Base-by-base conservation (phyloP, 2,888 invertebrate species). In the Margaritifera margaritifera region DNA sequence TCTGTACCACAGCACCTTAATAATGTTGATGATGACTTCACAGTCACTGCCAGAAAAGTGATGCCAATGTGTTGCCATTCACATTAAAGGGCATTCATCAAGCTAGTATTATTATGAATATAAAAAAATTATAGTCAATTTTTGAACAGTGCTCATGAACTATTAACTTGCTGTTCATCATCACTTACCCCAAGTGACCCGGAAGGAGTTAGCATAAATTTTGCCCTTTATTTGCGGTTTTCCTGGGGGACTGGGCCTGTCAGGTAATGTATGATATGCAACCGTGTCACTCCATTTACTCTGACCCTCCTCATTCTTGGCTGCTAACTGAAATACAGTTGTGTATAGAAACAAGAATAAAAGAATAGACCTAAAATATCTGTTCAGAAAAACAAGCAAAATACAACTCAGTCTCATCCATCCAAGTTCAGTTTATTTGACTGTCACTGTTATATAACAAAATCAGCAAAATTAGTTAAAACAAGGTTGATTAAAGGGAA, bases 281-380 rank as follows among this genome's bases (percentile, higher is more conserved):
- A 96, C 94, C 86, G 94, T 94, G 65, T 94, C 93, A 53, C 95
- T 95, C 95, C 95, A 96, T 72, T 85, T 84, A 79, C 96, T 95
- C 79, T 92, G 92, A 2, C 96, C 96, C 82, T 95, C 95, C 79
- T 94, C 94, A 86, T 96, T 96, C 87, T 94, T 94, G 79, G 95
- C 94, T 77, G 94, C 92, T 82, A 96, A 91, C 88, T 95, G 93
- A 24, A 86, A 72, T 51, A 31, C 65, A 51, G 65, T n/a, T n/a
- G n/a, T 0, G 64, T 22, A 51, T 19, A 42, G 3, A 3, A 42
- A 15, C 2, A 4, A 42, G 42, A 42, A 42, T 42, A 42, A 42
- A 11, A 57, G 24, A 64, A n/a, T 11, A 15, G 31, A 27, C 31
- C 31, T 56, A 20, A 60, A 25, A 56, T 56, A 22, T 56, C 15